Base-by-base conservation (phyloP, 2,797 vertebrate species). In the Pogoniulus pusillus region DNA sequence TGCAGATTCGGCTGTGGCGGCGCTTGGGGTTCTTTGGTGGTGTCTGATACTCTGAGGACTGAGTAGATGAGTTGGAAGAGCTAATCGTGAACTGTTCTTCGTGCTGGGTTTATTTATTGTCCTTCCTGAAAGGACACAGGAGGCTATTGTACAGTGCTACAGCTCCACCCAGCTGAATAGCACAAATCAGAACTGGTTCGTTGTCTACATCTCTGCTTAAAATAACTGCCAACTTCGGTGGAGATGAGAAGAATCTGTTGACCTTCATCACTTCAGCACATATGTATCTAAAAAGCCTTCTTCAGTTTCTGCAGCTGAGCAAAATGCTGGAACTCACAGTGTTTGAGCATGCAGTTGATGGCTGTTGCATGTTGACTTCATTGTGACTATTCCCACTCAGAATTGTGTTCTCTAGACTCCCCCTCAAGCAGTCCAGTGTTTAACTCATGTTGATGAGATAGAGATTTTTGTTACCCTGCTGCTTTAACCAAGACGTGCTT, bases 111-210 rank as follows among this genome's bases (percentile, higher is more conserved):
- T 78, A 19, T n/a, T 60, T 47, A 4, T 1, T 82, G 71, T 60
- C 43, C 43, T 15, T 49, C 26, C 58, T 57, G 80, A 63, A 68
- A 72, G 49, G 41, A 41, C 41, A 20, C 6, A 0, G 10, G 43
- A 11, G 10, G 0, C 65, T 53, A 11, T 60, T 43, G 26, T 22
- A 60, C 19, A 29, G 45, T 74, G 76, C 62, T 74, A 51, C 63
- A 83, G 94, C 87, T 92, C 89, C 91, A 85, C 73, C 59, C 87
- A 78, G 85, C 76, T 81, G 79, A 87, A 7, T 8, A 34, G 23
- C 82, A 49, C 49, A 70, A 13, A 89, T 59, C 14, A 26, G 7
- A 35, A 64, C 58, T 60, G 32, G 29, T 68, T 85, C 12, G 3
- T 64, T 60, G 16, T 49, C 35, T 60, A 14, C 18, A 29, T 43